These are phyloP conservation scores for Drosophila setifemur DNA, from an alignment of 1,140 invertebrate species.

Conservation along the genomic window DNA sequence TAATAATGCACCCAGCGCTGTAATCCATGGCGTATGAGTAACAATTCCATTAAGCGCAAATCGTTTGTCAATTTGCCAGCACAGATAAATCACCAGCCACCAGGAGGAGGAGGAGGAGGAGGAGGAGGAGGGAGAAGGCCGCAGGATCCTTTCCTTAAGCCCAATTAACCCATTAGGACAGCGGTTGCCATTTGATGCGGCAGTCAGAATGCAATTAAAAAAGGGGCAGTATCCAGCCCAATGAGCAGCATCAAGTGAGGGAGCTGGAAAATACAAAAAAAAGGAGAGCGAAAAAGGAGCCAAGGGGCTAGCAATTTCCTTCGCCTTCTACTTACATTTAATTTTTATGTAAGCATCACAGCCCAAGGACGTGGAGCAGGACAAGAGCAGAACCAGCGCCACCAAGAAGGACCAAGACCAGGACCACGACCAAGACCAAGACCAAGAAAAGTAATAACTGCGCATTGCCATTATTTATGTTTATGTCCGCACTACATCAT, in stretches of 20 bases:
- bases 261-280: no score
- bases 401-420: slow-evolving; percentile 2
- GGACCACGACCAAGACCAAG: slow-evolving; percentile 1
- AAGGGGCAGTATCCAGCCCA: slow-evolving; percentile 7
- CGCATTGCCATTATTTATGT: slow-evolving; percentile 79
- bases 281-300: slow-evolving; percentile 7
- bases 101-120: not conserved
- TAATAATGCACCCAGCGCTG: slow-evolving; percentile 50
- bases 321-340: slow-evolving; percentile 51
- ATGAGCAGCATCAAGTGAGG: slow-evolving; percentile 29
- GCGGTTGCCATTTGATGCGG: slow-evolving; percentile 59
- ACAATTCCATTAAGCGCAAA: slow-evolving; percentile 61
- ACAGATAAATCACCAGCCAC: slow-evolving; percentile 53
- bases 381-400: no score
- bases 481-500: slow-evolving; percentile 79
- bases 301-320: slow-evolving; percentile 1
- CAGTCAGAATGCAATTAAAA: slow-evolving; percentile 74
- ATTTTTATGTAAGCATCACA: slow-evolving; percentile 68
- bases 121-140: not conserved
- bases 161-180: slow-evolving; percentile 73
- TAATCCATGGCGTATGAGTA: slow-evolving; percentile 43
- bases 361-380: slow-evolving; percentile 45
- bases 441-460: slow-evolving; percentile 73
- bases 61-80: slow-evolving; percentile 66
- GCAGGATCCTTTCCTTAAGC: slow-evolving; percentile 52